Conservation (phyloP, 2,113 vertebrate genomes). For the Anguilla rostrata region DNA sequence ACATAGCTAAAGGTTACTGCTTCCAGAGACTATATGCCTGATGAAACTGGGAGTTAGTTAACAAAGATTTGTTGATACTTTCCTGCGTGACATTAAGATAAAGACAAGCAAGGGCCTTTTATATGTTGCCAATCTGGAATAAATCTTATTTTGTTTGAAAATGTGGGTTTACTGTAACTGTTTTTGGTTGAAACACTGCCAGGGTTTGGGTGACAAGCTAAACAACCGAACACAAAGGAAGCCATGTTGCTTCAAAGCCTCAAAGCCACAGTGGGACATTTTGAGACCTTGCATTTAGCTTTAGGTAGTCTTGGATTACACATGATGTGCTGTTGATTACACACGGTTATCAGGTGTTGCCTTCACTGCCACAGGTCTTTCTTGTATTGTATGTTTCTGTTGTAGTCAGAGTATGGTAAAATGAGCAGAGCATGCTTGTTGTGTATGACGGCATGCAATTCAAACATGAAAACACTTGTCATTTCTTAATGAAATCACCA, state of each 20-base stretch:
- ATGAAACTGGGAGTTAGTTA: background rate
- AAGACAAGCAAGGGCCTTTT: background rate
- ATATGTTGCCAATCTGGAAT: background rate
- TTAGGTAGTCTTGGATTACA: background rate
- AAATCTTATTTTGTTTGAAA: background rate
- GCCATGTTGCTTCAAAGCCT: background rate
- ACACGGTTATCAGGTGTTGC: background rate
- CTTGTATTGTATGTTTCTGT: background rate
- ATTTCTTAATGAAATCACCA: background rate
- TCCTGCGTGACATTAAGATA: background rate
- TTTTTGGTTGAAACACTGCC: background rate
- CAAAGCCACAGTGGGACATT: background rate
- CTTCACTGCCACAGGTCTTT: background rate
- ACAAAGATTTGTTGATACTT: constrained; percentile 1
- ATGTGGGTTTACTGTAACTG: background rate
- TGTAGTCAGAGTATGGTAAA: background rate
- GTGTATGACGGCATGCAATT: background rate
- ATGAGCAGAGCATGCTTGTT: background rate
- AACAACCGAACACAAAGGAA: background rate
- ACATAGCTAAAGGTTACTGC: background rate
- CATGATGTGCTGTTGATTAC: background rate
- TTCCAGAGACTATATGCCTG: background rate
- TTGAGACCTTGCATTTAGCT: background rate
- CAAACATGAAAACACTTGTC: background rate
- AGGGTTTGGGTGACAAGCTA: background rate